Evolutionary conservation across 1,140 invertebrate genomes (phyloP), one percentile per base, ranked within the genome.

Genomic region (Drosophila aff.): DNA sequence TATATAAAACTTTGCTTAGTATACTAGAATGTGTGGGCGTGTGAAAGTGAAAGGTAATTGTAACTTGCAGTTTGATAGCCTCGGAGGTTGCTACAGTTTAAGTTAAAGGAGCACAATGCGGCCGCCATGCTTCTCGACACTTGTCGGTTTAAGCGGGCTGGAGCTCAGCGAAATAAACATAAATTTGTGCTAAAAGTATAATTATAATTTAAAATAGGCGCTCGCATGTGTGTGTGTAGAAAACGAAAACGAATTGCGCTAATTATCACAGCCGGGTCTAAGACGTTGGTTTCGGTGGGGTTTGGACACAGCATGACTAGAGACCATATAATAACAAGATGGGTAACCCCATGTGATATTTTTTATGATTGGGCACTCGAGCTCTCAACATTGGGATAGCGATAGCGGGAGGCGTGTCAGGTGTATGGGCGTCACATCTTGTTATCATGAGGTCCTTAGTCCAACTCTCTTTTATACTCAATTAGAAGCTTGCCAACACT

Each of bases 221-320:
- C 65, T 58, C 65, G 59, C 71, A 49, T 58, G 59, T 74, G 53
- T 66, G 31, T 53, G 63, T 77, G 49, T 77, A 77, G 74, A 79
- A 47, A 69, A 71, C 66, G 67, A 68, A 67, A 83, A 84, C 67
- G 75, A 89, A 90, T 89, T 90, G 82, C 79, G 86, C 85, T 90
- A 90, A 89, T 80, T 90, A 90, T 90, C 85, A 90, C 85, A 90
- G 85, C 85, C 85, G 85, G 85, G 86, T 91, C 79, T 89, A 89
- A 89, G 85, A 89, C 77, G 77, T 87, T 81, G 80, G 79, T 87
- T 76, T 64, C 62, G 81, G 81, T 83, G 81, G 81, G 81, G 44
- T 60, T 28, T 61, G 49, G 53, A 16, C 52, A 16, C 33, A 55
- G 18, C 13, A 6, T 13, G 28, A 33, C 28, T 11, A 13, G 9